Base-by-base conservation (phyloP, 1,140 invertebrate species). In the Thaumatotibia leucotreta region DNA sequence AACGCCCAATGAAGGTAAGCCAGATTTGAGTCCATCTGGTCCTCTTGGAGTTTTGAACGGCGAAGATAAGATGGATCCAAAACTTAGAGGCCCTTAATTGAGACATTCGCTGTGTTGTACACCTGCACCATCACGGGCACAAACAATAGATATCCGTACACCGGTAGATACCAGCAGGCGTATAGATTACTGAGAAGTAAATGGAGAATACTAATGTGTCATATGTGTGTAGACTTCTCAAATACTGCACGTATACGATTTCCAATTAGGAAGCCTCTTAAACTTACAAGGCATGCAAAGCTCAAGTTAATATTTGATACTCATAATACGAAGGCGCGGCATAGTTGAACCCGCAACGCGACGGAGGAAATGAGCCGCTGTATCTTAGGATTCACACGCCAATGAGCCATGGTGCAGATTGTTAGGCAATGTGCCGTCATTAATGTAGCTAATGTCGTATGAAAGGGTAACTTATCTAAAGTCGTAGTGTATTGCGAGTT, bases 381-480 rank as follows among this genome's bases (percentile, higher is more conserved):
- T 90, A 90, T 90, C 88, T 88, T 84, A 88, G 88, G 88, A 90
- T 88, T 90, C 85, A 90, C 88, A 90, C 84, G 76, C 83, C 78
- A 86, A 67, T 83, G 84, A 77, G 71, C 74, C 65, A 72, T 76
- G 67, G 74, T 80, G 76, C 86, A 90, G 87, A 90, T 90, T 90
- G 87, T 87, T 75, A 76, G 81, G 87, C 85, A 90, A 90, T 90
- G 87, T 90, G 86, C 76, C 84, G 87, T 87, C 74, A 88, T 80
- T 90, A 90, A 90, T 85, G 86, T 80, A 85, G 63, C 80, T 88
- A 90, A 90, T 90, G 87, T 90, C 79, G 80, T 90, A 90, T 88
- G 79, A 90, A 90, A 88, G 79, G 83, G 81, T 85, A 81, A 84
- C 76, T 83, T 83, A 88, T 88, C 87, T 77, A 68, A 76, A 75